Evolutionary conservation across 2,797 vertebrate genomes (phyloP).

Genomic region (Bufotes viridis): DNA sequence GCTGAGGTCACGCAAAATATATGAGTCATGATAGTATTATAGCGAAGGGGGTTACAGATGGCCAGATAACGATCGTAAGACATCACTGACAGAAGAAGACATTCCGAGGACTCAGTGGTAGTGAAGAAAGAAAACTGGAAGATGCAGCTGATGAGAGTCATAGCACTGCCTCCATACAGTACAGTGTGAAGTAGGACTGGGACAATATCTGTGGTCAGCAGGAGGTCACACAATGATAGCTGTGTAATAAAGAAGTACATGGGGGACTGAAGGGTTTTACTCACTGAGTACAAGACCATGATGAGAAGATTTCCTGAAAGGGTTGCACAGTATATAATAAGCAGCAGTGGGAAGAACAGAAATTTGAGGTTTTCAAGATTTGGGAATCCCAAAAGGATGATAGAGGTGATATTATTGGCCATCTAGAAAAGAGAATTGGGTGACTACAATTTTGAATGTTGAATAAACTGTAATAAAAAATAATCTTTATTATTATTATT

Average conservation of each 20-base stretch:
- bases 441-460: no score
- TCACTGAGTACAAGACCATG: not conserved
- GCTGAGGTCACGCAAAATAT: not conserved
- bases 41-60: conserved; percentile 1
- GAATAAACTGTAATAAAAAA: no score
- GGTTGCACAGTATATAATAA: not conserved
- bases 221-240: not conserved
- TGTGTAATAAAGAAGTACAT: conserved; percentile 23
- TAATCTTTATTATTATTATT: no score
- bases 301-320: conserved; percentile 6
- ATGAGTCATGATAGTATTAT: not conserved
- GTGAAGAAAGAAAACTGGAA: not conserved
- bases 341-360: not conserved
- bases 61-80: not conserved
- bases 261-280: not conserved
- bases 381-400: not conserved
- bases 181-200: not conserved
- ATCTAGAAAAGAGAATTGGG: not conserved
- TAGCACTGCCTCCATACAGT: not conserved
- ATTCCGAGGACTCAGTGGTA: not conserved
- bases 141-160: not conserved
- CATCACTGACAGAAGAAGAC: not conserved
- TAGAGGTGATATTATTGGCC: not conserved
- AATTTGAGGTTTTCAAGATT: not conserved
- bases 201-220: conserved; percentile 14